Base-by-base conservation (phyloP, 2,888 invertebrate genomes). In the Epinotia nisella region DNA sequence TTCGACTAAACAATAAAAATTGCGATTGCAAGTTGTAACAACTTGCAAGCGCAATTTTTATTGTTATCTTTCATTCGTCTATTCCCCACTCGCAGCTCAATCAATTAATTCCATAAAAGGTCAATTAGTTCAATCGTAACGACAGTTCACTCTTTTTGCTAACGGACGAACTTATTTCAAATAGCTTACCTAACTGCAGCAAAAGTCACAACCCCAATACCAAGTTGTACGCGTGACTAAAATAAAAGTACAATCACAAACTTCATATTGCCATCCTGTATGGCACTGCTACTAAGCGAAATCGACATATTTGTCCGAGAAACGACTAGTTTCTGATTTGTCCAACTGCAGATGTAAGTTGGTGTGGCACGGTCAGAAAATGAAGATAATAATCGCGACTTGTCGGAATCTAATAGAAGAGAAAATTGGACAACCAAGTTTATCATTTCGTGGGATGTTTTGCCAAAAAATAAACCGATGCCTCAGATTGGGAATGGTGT, bases 371-470 rank as follows among this genome's bases (percentile, higher is more conserved):
- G 72, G 72, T 72, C 72, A 72, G 72, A 72, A 71, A 72, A 67
- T 72, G 67, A 67, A 72, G 72, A 72, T 72, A 72, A 72, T 72
- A 72, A 72, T 72, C 72, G 72, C 67, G 61, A 72, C 53, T 72
- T 72, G 72, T 72, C 72, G 72, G 72, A 72, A 72, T 72, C 72
- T 72, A 72, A 72, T 72, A 68, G 72, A 72, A 68, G 72, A 58
- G 72, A 68, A 72, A 72, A 72, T 72, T 72, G 72, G 72, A 72
- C 72, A 68, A 62, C 72, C 35, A 72, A 67, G 67, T 72, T 72
- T 72, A 72, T 72, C 67, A 72, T 72, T 68, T 68, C 41, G 49
- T 41, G 49, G 61, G 67, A 60, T 55, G 35, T 68, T 72, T 49
- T 62, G 67, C 72, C 72, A 72, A 72, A 72, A 72, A 67, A 35